Evolutionary conservation across 2,113 vertebrate genomes (phyloP), one percentile per base, ranked within the genome.

Genomic region (Glareola pratincola): DNA sequence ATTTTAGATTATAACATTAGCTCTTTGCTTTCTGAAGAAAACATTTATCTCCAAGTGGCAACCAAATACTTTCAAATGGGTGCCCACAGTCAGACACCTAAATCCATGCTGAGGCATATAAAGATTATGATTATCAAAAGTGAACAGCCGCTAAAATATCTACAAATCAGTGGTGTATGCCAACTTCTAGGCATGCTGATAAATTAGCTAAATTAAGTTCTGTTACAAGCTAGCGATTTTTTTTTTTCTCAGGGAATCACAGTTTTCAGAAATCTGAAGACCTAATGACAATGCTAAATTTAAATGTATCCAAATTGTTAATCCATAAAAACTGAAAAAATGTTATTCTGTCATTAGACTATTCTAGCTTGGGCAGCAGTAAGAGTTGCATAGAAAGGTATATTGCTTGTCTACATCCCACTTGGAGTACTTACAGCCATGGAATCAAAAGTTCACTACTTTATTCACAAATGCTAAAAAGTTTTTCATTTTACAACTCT

Each of bases 11-110:
- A 41, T 27, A 39, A 41, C 34, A 39, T 41, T 48, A 72, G 19
- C 24, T 83, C 56, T 95, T 81, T 56, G 23, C n/a, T 79, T 94
- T 94, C 84, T 79, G 62, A 68, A 57, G 34, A 89, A 78, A 69
- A 27, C 41, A 48, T 48, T 72, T 91, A 56, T 60, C 48, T 92
- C 39, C 63, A 54, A 89, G 26, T 24, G 48, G 69, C 3, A 8
- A 71, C 32, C 37, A 84, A 81, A n/a, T 69, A 69, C 47, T 92
- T 96, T 82, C 75, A 79, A 10, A 5, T 16, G 48, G 6, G 21
- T 80, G 37, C 39, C 21, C 22, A 27, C 19, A 72, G 53, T 68
- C 79, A 81, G 63, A 71, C 51, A 68, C 8, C 15, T 71, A 77
- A 78, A 75, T 92, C 34, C 17, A 56, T 15, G 6, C 30, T 26